A percentile compares a stretch with the other conserved stretches of the same genome.
Evolutionary conservation across 2,888 invertebrate genomes (phyloP).

Genomic region (Amphipoea lucens): DNA sequence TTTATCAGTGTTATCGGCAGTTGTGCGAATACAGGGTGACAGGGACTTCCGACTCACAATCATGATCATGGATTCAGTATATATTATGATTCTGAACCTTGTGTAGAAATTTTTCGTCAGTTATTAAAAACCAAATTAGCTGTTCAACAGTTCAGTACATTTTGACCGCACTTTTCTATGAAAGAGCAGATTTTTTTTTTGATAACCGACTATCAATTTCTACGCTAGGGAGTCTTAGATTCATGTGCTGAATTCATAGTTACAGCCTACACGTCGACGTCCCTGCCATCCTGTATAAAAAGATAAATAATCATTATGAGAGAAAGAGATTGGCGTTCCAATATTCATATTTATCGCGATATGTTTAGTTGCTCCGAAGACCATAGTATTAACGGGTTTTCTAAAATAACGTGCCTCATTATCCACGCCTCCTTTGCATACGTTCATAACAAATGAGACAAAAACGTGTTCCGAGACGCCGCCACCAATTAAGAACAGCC

Average conservation of each 20-base stretch:
- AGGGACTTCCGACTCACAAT: too few species aligned
- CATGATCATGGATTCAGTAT: too few species aligned
- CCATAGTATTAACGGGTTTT: background rate
- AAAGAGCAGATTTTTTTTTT: background rate
- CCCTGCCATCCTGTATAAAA: background rate
- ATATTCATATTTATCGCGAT: background rate
- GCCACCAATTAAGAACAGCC: constrained; percentile 4
- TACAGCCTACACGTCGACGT: background rate
- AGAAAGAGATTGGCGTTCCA: background rate
- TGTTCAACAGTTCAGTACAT: too few species aligned
- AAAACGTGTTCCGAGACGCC: constrained; percentile 17
- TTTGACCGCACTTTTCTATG: background rate
- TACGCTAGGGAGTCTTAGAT: background rate
- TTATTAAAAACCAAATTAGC: too few species aligned
- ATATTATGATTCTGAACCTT: too few species aligned
- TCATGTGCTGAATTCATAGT: background rate
- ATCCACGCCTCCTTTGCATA: background rate
- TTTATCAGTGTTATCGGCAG: constrained; percentile 15
- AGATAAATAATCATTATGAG: background rate
- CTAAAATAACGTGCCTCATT: background rate
- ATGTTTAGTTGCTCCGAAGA: background rate
- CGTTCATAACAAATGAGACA: constrained; percentile 15
- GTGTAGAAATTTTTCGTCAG: background rate
- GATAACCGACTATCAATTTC: background rate
- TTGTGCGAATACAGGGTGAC: background rate